phyloP scores from a whole-genome alignment of 2,113 vertebrate genomes.

The Podarcis cretensis region DNA sequence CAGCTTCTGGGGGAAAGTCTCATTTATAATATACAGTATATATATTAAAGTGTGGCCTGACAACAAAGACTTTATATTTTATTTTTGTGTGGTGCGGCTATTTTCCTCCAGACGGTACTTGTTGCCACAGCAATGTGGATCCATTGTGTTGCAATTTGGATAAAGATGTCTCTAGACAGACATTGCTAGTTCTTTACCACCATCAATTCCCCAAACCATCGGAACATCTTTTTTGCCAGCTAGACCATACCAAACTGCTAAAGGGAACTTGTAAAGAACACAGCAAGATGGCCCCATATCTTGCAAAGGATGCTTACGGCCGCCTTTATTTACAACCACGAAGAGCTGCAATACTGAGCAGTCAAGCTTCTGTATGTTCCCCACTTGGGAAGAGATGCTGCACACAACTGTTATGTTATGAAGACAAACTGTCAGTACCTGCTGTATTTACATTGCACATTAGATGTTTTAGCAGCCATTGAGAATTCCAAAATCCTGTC shows the following conservation, averaged over 20 bases:
- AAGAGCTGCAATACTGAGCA: constrained; percentile 44
- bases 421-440: constrained; percentile 45
- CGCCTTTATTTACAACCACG: constrained; percentile 7
- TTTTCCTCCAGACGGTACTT: not conserved
- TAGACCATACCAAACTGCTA: not conserved
- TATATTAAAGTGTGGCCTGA: not conserved
- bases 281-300: not conserved
- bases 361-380: constrained; percentile 33
- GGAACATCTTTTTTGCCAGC: not conserved
- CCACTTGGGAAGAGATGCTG: constrained; percentile 25
- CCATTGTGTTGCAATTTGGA: not conserved
- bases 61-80: not conserved
- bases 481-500: constrained; percentile 52
- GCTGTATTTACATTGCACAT: constrained; percentile 49
- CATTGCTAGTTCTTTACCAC: not conserved
- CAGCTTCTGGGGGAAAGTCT: not conserved
- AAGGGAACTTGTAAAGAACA: not conserved
- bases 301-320: not conserved
- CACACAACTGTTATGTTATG: constrained; percentile 43
- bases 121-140: not conserved
- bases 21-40: not conserved
- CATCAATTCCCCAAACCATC: not conserved
- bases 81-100: not conserved
- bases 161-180: not conserved
- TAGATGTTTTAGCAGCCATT: constrained; percentile 40